A percentile compares a stretch with the other conserved stretches of the same genome.
phyloP scores from a whole-genome alignment of 1,140 invertebrate genomes.

The Caenorhabditis brenneri region DNA sequence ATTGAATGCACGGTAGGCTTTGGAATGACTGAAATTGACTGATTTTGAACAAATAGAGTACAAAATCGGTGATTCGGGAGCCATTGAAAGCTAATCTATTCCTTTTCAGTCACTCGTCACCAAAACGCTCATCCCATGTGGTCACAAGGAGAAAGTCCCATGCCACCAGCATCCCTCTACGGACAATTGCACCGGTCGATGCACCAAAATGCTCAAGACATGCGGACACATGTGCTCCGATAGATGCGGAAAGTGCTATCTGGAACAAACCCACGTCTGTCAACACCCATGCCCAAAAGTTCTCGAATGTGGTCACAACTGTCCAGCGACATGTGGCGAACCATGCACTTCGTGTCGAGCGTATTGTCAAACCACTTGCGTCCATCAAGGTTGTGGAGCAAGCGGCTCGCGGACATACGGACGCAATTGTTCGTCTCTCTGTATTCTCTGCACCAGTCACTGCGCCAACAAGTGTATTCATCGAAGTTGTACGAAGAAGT shows the following conservation, averaged over 20 bases:
- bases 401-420: not conserved
- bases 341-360: constrained; percentile 51
- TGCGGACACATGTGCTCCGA: constrained; percentile 55
- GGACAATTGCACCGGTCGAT: not conserved
- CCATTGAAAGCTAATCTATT: not conserved
- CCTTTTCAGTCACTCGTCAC: not conserved
- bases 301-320: constrained; percentile 59
- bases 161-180: not conserved
- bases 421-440: not conserved
- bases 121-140: not conserved
- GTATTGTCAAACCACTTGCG: constrained; percentile 8
- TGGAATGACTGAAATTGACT: not conserved
- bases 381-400: constrained; percentile 42
- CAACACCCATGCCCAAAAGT: constrained; percentile 49
- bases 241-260: constrained; percentile 48
- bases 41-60: not conserved
- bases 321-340: constrained; percentile 51
- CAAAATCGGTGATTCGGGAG: too few relatives aligned
- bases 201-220: constrained; percentile 4
- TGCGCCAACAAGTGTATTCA: constrained; percentile 33
- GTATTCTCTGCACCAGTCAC: not conserved
- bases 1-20: not conserved
- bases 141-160: not conserved
- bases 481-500: not conserved
- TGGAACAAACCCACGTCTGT: constrained; percentile 24